These are phyloP conservation scores for Sarcophaga bullata DNA, from an alignment of 1,140 invertebrate genomes.

Conservation along the genomic window DNA sequence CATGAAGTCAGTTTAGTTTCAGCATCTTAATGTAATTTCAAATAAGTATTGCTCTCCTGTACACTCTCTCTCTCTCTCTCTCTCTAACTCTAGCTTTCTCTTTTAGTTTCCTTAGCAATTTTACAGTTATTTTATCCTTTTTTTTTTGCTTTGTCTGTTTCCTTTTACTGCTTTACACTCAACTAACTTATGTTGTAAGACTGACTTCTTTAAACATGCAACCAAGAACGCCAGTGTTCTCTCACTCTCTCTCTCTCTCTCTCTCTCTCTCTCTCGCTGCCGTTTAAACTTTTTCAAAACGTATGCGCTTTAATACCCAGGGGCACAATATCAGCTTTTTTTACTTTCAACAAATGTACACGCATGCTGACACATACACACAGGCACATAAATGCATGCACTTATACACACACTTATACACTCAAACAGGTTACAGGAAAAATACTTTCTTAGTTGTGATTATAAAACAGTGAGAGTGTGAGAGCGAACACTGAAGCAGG, in stretches of 20 bases:
- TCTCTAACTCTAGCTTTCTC: neutral
- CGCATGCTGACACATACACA: neutral
- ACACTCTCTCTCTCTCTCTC: neutral
- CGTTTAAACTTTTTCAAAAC: neutral
- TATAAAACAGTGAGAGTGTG: neutral
- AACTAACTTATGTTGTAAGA: neutral
- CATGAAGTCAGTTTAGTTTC: conserved; percentile 35
- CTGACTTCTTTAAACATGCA: neutral
- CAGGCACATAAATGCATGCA: neutral
- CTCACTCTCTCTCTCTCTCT: no score
- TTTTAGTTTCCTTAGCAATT: neutral
- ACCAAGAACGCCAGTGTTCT: neutral
- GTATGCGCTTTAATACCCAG: neutral
- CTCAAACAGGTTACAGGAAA: neutral
- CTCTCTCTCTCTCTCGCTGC: no score
- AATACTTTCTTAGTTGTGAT: no score
- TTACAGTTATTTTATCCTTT: neutral
- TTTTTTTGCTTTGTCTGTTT: neutral
- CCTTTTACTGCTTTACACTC: conserved; percentile 17
- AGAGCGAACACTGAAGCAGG: neutral
- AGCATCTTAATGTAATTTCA: conserved; percentile 5
- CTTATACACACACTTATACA: neutral
- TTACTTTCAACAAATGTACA: neutral
- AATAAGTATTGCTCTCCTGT: neutral
- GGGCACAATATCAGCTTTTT: neutral